phyloP scores from a whole-genome alignment of 2,888 invertebrate species.

The Pseudococcus jackbeardsleyi region DNA sequence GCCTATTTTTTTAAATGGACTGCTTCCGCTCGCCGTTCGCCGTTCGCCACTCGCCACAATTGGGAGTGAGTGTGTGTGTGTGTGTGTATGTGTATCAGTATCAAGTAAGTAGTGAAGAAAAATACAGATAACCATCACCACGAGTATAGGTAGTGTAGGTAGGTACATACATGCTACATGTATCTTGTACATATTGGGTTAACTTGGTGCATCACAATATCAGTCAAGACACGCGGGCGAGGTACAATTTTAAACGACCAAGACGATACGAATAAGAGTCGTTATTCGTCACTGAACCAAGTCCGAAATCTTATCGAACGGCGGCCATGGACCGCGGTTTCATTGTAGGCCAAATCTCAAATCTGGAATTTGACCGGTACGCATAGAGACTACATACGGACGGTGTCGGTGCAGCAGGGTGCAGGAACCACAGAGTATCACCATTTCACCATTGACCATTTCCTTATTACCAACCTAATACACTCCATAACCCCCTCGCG shows the following conservation, averaged over 20 bases:
- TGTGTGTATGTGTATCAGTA: too few relatives aligned
- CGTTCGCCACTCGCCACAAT: neutral
- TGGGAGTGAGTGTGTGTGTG: too few relatives aligned
- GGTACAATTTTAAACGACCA: neutral
- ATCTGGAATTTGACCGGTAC: neutral
- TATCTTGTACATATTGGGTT: too few relatives aligned
- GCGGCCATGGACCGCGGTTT: neutral
- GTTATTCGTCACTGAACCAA: neutral
- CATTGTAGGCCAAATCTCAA: neutral
- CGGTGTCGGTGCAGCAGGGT: neutral
- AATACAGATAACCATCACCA: too few relatives aligned
- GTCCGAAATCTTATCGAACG: neutral
- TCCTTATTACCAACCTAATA: too few relatives aligned
- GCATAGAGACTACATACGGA: neutral
- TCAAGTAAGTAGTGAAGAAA: too few relatives aligned
- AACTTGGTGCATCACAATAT: too few relatives aligned
- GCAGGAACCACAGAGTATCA: neutral
- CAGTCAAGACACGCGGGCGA: too few relatives aligned
- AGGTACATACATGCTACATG: too few relatives aligned
- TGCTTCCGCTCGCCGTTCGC: neutral
- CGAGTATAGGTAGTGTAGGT: too few relatives aligned
- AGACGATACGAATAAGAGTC: neutral
- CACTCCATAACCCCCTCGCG: neutral
- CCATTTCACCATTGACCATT: too few relatives aligned
- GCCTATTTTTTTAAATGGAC: neutral